These are phyloP conservation scores for Mixornis gularis DNA, from an alignment of 2,113 vertebrate species.

Conservation along the genomic window DNA sequence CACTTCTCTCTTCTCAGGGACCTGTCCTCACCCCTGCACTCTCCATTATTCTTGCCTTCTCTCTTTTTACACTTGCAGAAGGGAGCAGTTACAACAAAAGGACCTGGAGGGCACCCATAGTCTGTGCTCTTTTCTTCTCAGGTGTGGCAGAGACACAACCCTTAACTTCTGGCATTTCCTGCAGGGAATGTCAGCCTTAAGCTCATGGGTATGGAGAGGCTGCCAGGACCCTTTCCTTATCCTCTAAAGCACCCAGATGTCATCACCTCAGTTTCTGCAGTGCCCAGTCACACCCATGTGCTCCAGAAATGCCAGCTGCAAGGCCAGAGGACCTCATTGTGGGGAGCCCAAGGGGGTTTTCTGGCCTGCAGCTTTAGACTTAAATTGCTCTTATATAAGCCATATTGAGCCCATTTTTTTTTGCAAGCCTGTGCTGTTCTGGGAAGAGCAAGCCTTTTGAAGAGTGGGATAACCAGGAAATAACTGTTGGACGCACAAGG, in stretches of 20 bases:
- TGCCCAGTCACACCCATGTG: accelerated
- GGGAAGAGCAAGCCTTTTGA: background rate
- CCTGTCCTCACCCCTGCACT: background rate
- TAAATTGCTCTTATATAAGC: background rate
- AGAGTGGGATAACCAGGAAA: background rate
- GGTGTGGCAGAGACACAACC: background rate
- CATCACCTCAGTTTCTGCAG: background rate
- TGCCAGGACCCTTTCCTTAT: background rate
- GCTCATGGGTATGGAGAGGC: background rate
- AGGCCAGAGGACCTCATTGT: background rate
- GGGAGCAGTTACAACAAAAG: background rate
- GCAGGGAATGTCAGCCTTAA: background rate
- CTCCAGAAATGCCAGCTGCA: background rate
- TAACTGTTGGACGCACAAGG: background rate
- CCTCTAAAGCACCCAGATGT: background rate
- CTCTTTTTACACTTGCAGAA: background rate
- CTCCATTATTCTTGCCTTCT: background rate
- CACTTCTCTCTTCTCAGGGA: background rate
- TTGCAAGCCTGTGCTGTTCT: background rate
- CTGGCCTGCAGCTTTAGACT: background rate
- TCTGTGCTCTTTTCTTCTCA: background rate
- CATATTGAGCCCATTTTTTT: background rate
- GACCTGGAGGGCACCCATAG: background rate
- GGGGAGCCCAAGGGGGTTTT: background rate
- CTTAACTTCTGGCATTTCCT: background rate